These are phyloP conservation scores for Carcina quercana DNA, from an alignment of 2,888 invertebrate genomes.

Conservation along the genomic window DNA sequence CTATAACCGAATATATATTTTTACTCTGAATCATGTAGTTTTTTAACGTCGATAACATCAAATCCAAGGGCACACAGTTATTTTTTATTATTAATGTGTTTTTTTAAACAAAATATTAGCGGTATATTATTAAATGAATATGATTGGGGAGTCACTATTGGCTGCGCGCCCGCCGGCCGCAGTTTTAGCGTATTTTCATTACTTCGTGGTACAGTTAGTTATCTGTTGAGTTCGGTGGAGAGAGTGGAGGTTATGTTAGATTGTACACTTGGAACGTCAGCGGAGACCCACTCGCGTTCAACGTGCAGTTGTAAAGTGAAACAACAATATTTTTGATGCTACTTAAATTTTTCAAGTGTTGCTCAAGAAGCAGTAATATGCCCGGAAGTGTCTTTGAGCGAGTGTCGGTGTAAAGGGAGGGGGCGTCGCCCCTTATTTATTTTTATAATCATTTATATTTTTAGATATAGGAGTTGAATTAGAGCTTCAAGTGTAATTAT, in stretches of 20 bases:
- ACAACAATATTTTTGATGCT: slow-evolving; percentile 30
- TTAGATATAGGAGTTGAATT: slow-evolving; percentile 52
- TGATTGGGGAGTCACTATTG: too few species aligned
- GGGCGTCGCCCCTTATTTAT: slow-evolving; percentile 63
- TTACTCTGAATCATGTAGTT: slow-evolving; percentile 24
- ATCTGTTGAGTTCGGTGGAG: too few species aligned
- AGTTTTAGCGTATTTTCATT: too few species aligned
- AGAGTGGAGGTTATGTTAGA: too few species aligned
- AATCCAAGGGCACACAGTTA: slow-evolving; percentile 31
- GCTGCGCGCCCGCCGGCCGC: too few species aligned
- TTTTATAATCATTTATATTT: slow-evolving; percentile 72
- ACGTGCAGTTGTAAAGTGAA: slow-evolving; percentile 21
- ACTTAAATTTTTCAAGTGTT: slow-evolving; percentile 32
- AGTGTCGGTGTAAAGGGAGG: slow-evolving; percentile 41
- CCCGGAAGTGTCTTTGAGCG: slow-evolving; percentile 31
- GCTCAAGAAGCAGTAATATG: slow-evolving; percentile 31
- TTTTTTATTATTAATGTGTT: slow-evolving; percentile 44
- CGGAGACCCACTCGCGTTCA: slow-evolving; percentile 10
- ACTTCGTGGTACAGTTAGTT: too few species aligned
- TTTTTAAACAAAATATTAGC: too few species aligned
- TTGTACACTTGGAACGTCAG: too few species aligned
- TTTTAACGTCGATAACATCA: slow-evolving; percentile 24
- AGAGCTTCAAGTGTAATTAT: slow-evolving; percentile 52
- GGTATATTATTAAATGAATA: too few species aligned
- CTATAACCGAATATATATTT: slow-evolving; percentile 58